Evolutionary conservation across 1,140 invertebrate genomes (phyloP).

Genomic region (Drosophila insularis): DNA sequence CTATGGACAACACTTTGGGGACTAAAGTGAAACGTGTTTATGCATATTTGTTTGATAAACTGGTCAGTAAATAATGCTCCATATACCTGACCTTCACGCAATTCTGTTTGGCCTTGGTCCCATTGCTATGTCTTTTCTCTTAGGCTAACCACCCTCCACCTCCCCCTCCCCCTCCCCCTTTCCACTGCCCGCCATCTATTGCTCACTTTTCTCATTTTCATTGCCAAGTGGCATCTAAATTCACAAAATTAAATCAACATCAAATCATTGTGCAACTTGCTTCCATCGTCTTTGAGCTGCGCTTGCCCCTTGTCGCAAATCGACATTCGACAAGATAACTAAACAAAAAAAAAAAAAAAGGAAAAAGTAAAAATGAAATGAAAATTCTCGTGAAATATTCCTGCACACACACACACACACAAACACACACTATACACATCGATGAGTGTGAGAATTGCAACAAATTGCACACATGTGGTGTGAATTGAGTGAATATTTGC

Average conservation of each 20-base stretch:
- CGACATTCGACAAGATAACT: background rate
- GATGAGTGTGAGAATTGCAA: background rate
- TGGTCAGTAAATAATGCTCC: constrained; percentile 3
- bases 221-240: constrained; percentile 8
- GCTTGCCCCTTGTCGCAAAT: no score
- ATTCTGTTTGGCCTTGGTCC: background rate
- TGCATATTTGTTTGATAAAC: constrained; percentile 9
- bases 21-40: background rate
- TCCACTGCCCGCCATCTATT: no score
- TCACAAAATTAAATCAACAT: constrained; percentile 30
- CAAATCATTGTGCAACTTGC: constrained; percentile 30
- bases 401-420: constrained; percentile 58
- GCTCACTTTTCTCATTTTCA: constrained; percentile 26
- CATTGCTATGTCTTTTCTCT: background rate
- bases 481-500: constrained; percentile 44
- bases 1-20: background rate
- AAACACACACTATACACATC: constrained; percentile 21
- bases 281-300: no score
- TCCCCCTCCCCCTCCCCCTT: background rate
- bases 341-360: background rate
- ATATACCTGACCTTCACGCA: constrained; percentile 13
- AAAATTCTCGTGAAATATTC: constrained; percentile 40
- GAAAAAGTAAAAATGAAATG: no score
- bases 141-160: background rate
- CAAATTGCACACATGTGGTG: background rate